Base-by-base conservation (phyloP, 2,113 vertebrate species). In the Oryzias woworae region DNA sequence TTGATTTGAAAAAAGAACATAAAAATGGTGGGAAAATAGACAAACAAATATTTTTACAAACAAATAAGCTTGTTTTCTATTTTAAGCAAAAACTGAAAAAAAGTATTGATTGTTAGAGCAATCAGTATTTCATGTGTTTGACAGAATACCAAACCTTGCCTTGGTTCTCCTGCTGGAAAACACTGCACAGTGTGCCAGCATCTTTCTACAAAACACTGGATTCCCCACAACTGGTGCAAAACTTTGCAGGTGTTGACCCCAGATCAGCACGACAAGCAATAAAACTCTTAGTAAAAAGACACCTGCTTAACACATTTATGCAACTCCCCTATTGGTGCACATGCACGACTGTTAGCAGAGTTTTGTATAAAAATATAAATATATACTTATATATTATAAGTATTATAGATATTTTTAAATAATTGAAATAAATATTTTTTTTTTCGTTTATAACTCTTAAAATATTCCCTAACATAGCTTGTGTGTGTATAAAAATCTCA, bases 171-270 rank as follows among this genome's bases (percentile, higher is more conserved):
- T 54, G 6, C 23, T 7, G 10, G 28, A 7, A 31, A 12, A 20
- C 47, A 18, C 18, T 44, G 31, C 31, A 42, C 47, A 53, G 3
- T 3, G 14, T 28, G 57, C 23, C 22, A 51, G 16, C 22, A 36
- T 28, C 16, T 53, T 23, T 18, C 28, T 56, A 41, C 46, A 68
- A 62, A 59, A n/a, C 12, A 60, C 22, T 50, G 0, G 17, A 57
- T 60, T 54, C 24, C 45, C 66, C 76, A 76, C 23, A 89, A 85
- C 68, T 87, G 83, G 83, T 80, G 85, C 87, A 86, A 50, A 50
- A 61, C 24, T 57, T 36, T 14, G 49, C 83, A 87, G 80, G 62
- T 87, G 83, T 77, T 67, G 46, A 68, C 24, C 50, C 57, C 51
- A 61, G 50, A 45, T 44, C 26, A 56, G 42, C 26, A 6, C 45